A percentile compares a stretch with the other conserved stretches of the same genome.
phyloP scores from a whole-genome alignment of 2,113 vertebrate species.

The Xiphophorus maculatus region DNA sequence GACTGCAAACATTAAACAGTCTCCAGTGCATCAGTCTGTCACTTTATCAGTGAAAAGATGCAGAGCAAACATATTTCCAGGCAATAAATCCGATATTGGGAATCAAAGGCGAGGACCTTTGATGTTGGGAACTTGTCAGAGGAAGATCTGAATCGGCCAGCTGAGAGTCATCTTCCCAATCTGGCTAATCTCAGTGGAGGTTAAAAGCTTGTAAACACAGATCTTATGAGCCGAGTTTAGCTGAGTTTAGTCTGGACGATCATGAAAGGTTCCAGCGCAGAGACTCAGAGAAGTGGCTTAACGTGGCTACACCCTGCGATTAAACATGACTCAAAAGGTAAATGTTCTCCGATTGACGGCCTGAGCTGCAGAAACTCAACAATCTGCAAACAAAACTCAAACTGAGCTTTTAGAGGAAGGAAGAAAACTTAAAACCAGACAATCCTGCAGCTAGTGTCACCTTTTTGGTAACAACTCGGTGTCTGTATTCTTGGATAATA shows the following conservation, averaged over 20 bases:
- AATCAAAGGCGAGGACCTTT: neutral
- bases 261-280: slow-evolving; percentile 19
- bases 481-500: neutral
- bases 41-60: neutral
- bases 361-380: neutral
- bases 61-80: neutral
- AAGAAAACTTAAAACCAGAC: neutral
- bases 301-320: slow-evolving; percentile 52
- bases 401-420: neutral
- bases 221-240: neutral
- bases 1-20: no score
- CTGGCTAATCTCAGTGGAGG: neutral
- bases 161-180: neutral
- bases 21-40: neutral
- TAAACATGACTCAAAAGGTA: slow-evolving; percentile 37
- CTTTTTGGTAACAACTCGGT: neutral
- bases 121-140: neutral
- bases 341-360: neutral
- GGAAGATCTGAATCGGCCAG: neutral
- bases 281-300: slow-evolving; percentile 26
- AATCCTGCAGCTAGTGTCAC: neutral
- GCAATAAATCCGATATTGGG: neutral
- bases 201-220: neutral
- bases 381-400: neutral
- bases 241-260: slow-evolving; percentile 38